A percentile compares a stretch with the other conserved stretches of the same genome.
phyloP scores from a whole-genome alignment of 2,113 vertebrate genomes.

The Abramis brama region DNA sequence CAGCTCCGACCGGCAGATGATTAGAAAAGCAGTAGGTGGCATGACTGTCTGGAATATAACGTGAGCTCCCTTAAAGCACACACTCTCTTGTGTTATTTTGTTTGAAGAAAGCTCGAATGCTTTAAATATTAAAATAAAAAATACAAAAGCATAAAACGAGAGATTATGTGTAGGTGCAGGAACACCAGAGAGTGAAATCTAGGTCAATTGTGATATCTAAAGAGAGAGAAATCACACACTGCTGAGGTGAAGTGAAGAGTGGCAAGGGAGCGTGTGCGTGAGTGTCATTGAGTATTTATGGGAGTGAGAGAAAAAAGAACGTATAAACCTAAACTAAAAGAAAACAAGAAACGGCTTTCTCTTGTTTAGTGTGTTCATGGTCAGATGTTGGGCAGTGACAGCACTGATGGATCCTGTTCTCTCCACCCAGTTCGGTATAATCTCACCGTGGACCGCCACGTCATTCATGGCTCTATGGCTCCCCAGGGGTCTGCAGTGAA shows the following conservation, averaged over 20 bases:
- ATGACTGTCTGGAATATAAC: constrained; percentile 26
- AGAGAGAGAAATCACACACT: constrained; percentile 46
- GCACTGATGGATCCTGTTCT: constrained; percentile 52
- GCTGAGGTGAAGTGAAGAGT: constrained; percentile 10
- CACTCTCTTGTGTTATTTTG: not conserved
- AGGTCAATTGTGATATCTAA: constrained; percentile 63
- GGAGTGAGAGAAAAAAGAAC: not conserved
- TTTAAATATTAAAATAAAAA: constrained; percentile 14
- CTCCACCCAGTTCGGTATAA: constrained; percentile 40
- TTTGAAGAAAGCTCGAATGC: constrained; percentile 10
- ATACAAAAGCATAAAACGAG: constrained; percentile 39
- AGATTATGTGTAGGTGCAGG: constrained; percentile 50
- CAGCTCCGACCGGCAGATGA: not conserved
- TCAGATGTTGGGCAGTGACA: constrained; percentile 8
- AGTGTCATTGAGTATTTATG: constrained; percentile 12
- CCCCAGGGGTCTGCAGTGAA: constrained; percentile 15
- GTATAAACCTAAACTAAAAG: not conserved
- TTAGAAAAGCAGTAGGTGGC: constrained; percentile 33
- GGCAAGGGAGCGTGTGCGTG: not conserved
- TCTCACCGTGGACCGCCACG: not conserved
- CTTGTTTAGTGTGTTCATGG: not conserved
- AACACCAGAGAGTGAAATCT: constrained; percentile 62
- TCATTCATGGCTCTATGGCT: not conserved
- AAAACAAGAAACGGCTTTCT: too few species aligned
- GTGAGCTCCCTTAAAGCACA: constrained; percentile 22